These are phyloP conservation scores for Drosophila insularis DNA, from an alignment of 1,140 invertebrate species.

Conservation along the genomic window DNA sequence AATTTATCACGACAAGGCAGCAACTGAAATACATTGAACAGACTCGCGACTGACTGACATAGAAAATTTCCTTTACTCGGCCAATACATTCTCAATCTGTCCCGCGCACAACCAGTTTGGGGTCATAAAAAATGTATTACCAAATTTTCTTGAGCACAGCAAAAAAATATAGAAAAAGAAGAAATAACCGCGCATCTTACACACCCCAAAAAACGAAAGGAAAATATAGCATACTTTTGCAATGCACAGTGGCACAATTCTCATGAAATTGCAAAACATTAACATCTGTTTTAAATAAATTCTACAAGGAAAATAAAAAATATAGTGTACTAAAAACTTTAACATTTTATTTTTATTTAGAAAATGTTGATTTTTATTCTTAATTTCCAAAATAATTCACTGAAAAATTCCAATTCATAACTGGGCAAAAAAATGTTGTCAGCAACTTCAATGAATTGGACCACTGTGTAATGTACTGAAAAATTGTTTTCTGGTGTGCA, in stretches of 20 bases:
- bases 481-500: conserved; percentile 24
- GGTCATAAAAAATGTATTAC: conserved; percentile 73
- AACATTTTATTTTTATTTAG: too few relatives aligned
- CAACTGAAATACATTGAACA: conserved; percentile 16
- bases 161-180: conserved; percentile 3
- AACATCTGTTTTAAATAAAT: too few relatives aligned
- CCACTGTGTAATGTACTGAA: conserved; percentile 14
- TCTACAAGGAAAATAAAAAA: too few relatives aligned
- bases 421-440: too few relatives aligned
- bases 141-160: conserved; percentile 48
- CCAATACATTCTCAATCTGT: conserved; percentile 16
- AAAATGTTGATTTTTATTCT: too few relatives aligned
- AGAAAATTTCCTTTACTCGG: conserved; percentile 8
- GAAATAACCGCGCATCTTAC: background rate
- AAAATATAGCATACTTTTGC: conserved; percentile 37
- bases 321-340: too few relatives aligned
- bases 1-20: conserved; percentile 60
- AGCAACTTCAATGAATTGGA: too few relatives aligned
- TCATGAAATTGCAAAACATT: too few relatives aligned
- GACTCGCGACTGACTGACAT: conserved; percentile 47
- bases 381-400: too few relatives aligned
- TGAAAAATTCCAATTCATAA: too few relatives aligned
- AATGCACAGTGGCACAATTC: background rate
- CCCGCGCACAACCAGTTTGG: conserved; percentile 5
- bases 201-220: conserved; percentile 22